Evolutionary conservation across 1,140 invertebrate species (phyloP), one percentile per base, ranked within the genome.

Genomic region (Drosophila asahinai): DNA sequence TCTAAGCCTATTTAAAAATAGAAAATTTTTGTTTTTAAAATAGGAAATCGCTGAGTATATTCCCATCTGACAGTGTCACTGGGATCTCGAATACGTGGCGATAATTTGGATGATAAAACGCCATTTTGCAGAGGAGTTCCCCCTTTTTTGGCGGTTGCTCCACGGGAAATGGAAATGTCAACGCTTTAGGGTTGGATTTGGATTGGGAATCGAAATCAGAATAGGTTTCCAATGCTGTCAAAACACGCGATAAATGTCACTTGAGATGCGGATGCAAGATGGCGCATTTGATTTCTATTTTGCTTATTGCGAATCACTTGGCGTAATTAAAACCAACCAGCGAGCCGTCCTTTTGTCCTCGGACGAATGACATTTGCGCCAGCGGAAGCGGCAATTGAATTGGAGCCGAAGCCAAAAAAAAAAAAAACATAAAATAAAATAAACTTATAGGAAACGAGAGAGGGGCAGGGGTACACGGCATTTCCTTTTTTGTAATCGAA

Each of bases 291-390:
- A 86, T 82, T 79, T 82, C 76, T 73, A 87, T 89, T 84, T 87
- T 81, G 81, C 83, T 84, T 79, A 84, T 87, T 87, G 80, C 66
- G 64, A 75, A 87, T 89, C 81, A 79, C 83, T 86, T 86, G 83
- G 76, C 79, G 83, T 86, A 86, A 86, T 86, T 86, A 86, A 86
- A 86, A 86, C 66, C 51, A 42, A 36, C 27, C 22, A 52, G 19
- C 36, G 17, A 48, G 12, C 12, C 36, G 12, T 38, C 38, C 40
- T 52, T 79, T 62, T 80, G 52, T 15, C 27, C 61, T 51, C 38
- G 49, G 30, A 72, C 75, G 76, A 86, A 83, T 87, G 83, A 87
- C 80, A 87, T 87, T 87, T 80, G 77, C 80, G 80, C 77, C 83
- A 89, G 84, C 54, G 54, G 84, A 89, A 87, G 62, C 80, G 51